Base-by-base conservation (phyloP, 2,888 invertebrate genomes). In the Synergus japonicus region DNA sequence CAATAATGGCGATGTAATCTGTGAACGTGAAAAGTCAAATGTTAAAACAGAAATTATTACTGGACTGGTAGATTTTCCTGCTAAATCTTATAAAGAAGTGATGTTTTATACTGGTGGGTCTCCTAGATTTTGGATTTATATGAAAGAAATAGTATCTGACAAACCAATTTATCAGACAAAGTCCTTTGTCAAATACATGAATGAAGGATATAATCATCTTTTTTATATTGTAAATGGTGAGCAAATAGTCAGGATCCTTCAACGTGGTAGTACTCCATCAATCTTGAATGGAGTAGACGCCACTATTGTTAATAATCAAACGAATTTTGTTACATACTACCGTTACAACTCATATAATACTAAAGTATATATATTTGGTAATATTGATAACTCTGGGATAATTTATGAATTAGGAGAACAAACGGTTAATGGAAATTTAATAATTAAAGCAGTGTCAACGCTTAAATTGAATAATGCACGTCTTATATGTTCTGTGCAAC, bases 121-220 rank as follows among this genome's bases (percentile, higher is more conserved):
- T 46, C 66, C 66, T n/a, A 67, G 67, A 22, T 46, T 22, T 18
- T 67, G 67, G 46, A 67, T 67, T 46, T 67, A 67, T 12, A 12
- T 13, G 46, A 22, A 18, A 18, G 15, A 46, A 9, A 43, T 2
- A 44, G 2, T 13, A 18, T 18, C 22, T 13, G 18, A 67, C 12
- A 66, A 2, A 4, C 67, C 22, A 5, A 4, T 46, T 13, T 46
- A 18, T n/a, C 67, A 67, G 46, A 46, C 67, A 67, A n/a, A 43
- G 10, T 66, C 66, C 18, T 66, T 44, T 3, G 12, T 46, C 12
- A 22, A 67, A 22, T 5, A 15, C 22, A 67, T 67, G 22, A 46
- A 46, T 46, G 46, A 5, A 44, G 46, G 44, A 22, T 18, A 67
- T 67, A 7, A 7, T 13, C 13, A 43, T 46, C 1, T 67, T 67